Evolutionary conservation across 2,888 invertebrate species (phyloP), one percentile per base, ranked within the genome.

Genomic region (Sinelater perroti): DNA sequence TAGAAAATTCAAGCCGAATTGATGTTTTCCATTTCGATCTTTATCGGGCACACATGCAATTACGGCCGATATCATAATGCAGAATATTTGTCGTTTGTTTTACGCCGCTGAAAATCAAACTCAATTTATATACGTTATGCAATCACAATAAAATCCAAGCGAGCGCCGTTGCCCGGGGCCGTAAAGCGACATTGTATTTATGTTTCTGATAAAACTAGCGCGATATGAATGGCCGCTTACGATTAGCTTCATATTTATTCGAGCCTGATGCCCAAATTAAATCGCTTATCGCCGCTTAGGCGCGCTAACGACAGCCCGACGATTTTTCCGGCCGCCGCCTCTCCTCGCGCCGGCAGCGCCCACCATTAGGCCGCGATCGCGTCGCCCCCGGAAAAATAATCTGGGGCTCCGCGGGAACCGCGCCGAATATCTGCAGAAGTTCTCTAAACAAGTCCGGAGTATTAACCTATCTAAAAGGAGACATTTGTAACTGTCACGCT

Each of bases 401-500:
- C 31, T 45, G n/a, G 31, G 21, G 4, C 3, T 2, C 13, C 30
- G 20, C 16, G 8, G 18, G 13, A 40, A 40, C 6, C 40, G 6
- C 13, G 17, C 17, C 18, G 31, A 31, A 18, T 31, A 33, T 46
- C 46, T 33, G 11, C 16, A 24, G 42, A 33, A 46, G 31, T 59
- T 40, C 28, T 33, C 42, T 33, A 52, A 60, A 60, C 51, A 56
- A 52, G 51, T 56, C 51, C 44, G 46, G 40, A 30, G 42, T 17
- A 51, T 51, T 51, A 51, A 55, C 38, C 49, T 42, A 58, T 59
- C 52, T 57, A 62, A 59, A 61, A 62, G 42, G 53, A 55, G 56
- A 56, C 60, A 66, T 66, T 66, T 66, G 62, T 66, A 63, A 66
- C 64, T 65, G 66, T 66, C 66, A 63, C 56, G 46, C 33, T 38